A percentile compares a stretch with the other conserved stretches of the same genome.
Conservation (phyloP, 2,113 vertebrate species). For the Pelobates fuscus region DNA sequence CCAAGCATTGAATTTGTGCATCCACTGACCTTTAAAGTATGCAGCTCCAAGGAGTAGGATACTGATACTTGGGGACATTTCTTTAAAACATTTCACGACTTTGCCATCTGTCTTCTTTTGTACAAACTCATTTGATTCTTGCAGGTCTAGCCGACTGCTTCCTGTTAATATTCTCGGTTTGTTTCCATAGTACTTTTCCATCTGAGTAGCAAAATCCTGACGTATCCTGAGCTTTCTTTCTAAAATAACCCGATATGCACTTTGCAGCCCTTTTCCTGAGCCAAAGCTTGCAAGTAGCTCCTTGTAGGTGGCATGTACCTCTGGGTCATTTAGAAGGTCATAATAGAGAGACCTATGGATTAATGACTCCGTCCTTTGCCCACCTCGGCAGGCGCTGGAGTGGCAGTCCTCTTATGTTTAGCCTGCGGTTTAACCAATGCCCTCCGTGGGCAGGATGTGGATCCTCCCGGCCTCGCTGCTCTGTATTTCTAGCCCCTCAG, state of each 20-base stretch:
- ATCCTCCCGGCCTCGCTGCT: too few relatives aligned
- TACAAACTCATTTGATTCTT: conserved; percentile 87
- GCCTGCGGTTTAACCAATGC: too few relatives aligned
- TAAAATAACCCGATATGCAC: conserved; percentile 76
- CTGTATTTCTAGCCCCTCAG: too few relatives aligned
- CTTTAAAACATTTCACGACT: conserved; percentile 64
- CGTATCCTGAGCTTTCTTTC: conserved; percentile 80
- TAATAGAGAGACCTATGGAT: conserved; percentile 86
- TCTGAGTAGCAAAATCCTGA: conserved; percentile 72
- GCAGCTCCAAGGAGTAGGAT: conserved; percentile 79
- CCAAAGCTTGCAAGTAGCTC: conserved; percentile 73
- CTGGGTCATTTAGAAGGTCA: conserved; percentile 79
- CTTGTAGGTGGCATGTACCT: conserved; percentile 84
- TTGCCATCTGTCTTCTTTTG: conserved; percentile 80
- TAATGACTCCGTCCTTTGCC: conserved; percentile 71
- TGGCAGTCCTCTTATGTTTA: too few relatives aligned
- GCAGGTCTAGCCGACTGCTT: conserved; percentile 72
- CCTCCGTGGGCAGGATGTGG: too few relatives aligned
- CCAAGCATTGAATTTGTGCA: conserved; percentile 80
- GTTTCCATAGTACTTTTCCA: conserved; percentile 84
- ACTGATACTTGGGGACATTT: conserved; percentile 59
- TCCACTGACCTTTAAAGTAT: conserved; percentile 90
- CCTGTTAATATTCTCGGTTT: conserved; percentile 74
- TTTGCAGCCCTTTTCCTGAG: conserved; percentile 77
- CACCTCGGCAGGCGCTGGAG: too few relatives aligned